phyloP scores from a whole-genome alignment of 2,113 vertebrate species.

The Catagonus wagneri region DNA sequence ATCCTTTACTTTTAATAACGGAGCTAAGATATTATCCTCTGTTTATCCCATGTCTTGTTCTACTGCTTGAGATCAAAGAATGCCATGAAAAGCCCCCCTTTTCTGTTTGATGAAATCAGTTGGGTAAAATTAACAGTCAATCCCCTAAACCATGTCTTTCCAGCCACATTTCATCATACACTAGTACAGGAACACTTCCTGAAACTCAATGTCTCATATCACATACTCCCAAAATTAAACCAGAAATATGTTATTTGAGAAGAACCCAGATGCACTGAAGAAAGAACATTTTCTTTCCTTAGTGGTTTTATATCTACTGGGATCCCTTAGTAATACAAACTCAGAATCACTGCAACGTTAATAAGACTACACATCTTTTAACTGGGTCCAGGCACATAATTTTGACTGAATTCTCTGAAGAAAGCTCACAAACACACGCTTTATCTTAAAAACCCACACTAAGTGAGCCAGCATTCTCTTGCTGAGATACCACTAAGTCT shows the following conservation, averaged over 20 bases:
- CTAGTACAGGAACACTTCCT: background rate
- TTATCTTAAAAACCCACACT: constrained; percentile 1
- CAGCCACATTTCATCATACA: background rate
- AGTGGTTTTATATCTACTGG: background rate
- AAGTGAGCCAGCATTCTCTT: background rate
- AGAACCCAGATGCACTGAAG: constrained; percentile 47
- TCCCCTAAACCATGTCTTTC: background rate
- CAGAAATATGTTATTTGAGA: constrained; percentile 55
- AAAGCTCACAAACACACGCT: constrained; percentile 27
- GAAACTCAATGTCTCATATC: constrained; percentile 52
- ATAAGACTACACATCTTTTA: constrained; percentile 36
- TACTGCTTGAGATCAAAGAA: background rate
- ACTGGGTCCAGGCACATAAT: background rate
- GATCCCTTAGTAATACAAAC: constrained; percentile 10
- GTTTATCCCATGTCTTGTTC: background rate
- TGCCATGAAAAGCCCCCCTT: background rate
- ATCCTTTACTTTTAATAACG: constrained; percentile 1
- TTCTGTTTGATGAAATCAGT: constrained; percentile 10
- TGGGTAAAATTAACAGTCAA: constrained; percentile 14
- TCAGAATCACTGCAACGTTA: constrained; percentile 38
- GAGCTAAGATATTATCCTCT: background rate
- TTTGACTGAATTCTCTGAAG: constrained; percentile 35
- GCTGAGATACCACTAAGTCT: constrained; percentile 22
- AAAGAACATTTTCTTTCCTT: constrained; percentile 46
- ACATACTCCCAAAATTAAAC: constrained; percentile 36